Conservation (phyloP, 2,888 invertebrate species). For the Nephrocerus scutellatus region DNA sequence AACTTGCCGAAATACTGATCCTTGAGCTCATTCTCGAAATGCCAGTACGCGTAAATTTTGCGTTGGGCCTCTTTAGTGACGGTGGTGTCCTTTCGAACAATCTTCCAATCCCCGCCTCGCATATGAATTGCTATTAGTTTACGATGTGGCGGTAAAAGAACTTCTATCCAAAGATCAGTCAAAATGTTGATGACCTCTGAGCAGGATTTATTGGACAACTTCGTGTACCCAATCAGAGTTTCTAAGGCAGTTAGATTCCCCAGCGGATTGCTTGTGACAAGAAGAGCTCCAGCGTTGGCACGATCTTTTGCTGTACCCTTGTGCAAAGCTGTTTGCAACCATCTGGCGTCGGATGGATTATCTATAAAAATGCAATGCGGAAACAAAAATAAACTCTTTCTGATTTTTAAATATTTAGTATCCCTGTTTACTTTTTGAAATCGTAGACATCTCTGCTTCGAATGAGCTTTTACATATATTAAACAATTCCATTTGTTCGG, state of each 20-base stretch:
- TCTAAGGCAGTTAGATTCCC: slow-evolving; percentile 41
- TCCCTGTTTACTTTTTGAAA: slow-evolving; percentile 34
- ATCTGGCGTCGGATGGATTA: slow-evolving; percentile 44
- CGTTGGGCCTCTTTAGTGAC: slow-evolving; percentile 56
- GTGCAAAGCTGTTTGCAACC: slow-evolving; percentile 46
- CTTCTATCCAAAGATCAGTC: slow-evolving; percentile 42
- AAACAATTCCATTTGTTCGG: slow-evolving; percentile 39
- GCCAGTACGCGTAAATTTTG: slow-evolving; percentile 69
- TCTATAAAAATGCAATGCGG: slow-evolving; percentile 23
- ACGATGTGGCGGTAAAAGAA: slow-evolving; percentile 41
- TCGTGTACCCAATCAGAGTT: slow-evolving; percentile 41
- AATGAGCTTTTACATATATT: slow-evolving; percentile 40
- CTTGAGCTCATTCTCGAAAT: slow-evolving; percentile 83
- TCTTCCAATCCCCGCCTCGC: slow-evolving; percentile 45
- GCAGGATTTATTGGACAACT: slow-evolving; percentile 44
- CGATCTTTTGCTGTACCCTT: slow-evolving; percentile 48
- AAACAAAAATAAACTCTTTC: background rate
- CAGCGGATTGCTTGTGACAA: slow-evolving; percentile 46
- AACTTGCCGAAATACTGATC: slow-evolving; percentile 60
- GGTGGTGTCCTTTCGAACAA: slow-evolving; percentile 32
- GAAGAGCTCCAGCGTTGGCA: slow-evolving; percentile 45
- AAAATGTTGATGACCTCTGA: slow-evolving; percentile 39
- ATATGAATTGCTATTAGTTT: slow-evolving; percentile 40
- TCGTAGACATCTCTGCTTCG: slow-evolving; percentile 34
- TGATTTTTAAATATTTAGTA: background rate